Evolutionary conservation across 2,888 invertebrate species (phyloP).

Genomic region (Folsomia candida): DNA sequence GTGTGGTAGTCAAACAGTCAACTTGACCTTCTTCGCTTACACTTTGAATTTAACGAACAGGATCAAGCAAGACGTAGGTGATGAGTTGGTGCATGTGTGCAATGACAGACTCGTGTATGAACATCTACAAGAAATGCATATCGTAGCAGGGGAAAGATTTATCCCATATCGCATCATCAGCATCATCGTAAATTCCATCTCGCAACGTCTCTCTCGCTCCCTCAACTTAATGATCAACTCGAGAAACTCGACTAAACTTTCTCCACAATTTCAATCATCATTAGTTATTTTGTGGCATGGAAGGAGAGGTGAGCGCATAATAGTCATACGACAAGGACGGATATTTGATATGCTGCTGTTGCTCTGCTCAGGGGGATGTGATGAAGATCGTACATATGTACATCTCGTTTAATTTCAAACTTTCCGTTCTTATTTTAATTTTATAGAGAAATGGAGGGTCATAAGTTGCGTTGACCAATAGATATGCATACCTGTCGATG

Average conservation of each 20-base stretch:
- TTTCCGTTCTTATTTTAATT: not conserved
- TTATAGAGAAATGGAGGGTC: too few relatives aligned
- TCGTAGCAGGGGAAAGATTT: not conserved
- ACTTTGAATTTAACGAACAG: too few relatives aligned
- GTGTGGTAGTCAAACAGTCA: not conserved
- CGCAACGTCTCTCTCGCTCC: not conserved
- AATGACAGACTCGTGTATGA: too few relatives aligned
- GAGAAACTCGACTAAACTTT: not conserved
- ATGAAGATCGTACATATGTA: not conserved
- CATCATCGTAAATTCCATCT: not conserved
- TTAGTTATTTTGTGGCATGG: not conserved
- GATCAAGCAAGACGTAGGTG: too few relatives aligned
- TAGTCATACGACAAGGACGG: not conserved
- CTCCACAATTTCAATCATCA: not conserved
- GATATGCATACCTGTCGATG: too few relatives aligned
- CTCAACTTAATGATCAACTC: not conserved
- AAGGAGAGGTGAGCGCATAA: not conserved
- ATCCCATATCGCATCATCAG: not conserved
- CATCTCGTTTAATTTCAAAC: not conserved
- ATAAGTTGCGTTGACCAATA: too few relatives aligned
- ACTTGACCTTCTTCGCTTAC: not conserved
- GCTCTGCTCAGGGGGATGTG: not conserved
- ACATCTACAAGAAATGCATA: too few relatives aligned
- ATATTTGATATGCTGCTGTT: not conserved
- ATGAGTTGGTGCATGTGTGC: too few relatives aligned